Evolutionary conservation across 1,140 invertebrate genomes (phyloP), one percentile per base, ranked within the genome.

Genomic region (Marisa cornuarietis): DNA sequence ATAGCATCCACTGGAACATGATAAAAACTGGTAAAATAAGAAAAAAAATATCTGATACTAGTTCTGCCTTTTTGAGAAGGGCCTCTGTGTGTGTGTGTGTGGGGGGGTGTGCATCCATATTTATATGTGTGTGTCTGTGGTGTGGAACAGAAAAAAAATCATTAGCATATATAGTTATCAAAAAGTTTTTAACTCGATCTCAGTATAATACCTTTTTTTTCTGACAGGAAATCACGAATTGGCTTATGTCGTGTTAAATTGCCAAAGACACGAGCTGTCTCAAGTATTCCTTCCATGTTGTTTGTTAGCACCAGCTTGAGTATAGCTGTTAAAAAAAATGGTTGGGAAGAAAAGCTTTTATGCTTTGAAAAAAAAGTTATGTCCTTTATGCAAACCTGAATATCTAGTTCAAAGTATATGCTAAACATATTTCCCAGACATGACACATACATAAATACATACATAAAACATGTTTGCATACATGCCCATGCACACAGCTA

Each of bases 241-340:
- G 92, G 90, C 87, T 92, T 92, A 49, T 93, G 93, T 77, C 94
- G 87, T 4, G 94, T 94, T 54, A 95, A 87, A 88, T 95, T 95
- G 42, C 94, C 94, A 86, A 94, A 92, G 31, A 95, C 94, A 87
- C 94, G 89, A 80, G 93, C 93, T 10, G 93, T 91, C 89, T 95
- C 94, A 14, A 93, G 90, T 49, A 94, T 89, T 65, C 92, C 93
- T 73, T 94, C 93, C 93, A 92, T 92, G 85, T 94, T 88, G 68
- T 91, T 86, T 61, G 87, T 89, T 65, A 91, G 82, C n/a, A 93
- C 84, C 78, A 93, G 84, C 58, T 91, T 91, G 81, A 92, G 87
- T 68, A 93, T 80, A 49, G 78, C 88, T 89, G 80, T 3, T 68
- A 73, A 58, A n/a, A 71, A n/a, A 75, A 54, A 74, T 61, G 16